Conservation (phyloP, 2,888 invertebrate species). For the Nemapogon koenigi region DNA sequence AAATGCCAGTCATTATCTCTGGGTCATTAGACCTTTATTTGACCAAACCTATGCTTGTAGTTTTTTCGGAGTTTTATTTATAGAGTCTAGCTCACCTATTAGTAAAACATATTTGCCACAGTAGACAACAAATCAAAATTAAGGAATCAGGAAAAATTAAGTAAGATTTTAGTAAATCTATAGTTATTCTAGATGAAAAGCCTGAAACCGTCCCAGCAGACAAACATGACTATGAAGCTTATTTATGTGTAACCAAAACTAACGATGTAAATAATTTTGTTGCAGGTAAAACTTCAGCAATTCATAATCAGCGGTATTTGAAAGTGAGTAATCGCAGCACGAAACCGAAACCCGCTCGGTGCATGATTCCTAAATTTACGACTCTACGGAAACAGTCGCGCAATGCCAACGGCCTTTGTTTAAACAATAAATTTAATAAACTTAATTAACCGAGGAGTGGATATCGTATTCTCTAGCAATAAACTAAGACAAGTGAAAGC, state of each 20-base stretch:
- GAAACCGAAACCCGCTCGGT: neutral
- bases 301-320: constrained; percentile 1
- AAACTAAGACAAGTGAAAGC: constrained; percentile 11
- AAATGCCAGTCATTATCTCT: no score
- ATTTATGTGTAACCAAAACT: neutral
- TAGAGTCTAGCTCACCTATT: no score
- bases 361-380: constrained; percentile 9
- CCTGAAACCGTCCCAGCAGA: no score
- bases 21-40: no score
- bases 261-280: constrained; percentile 1
- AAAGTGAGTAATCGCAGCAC: constrained; percentile 8
- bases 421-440: constrained; percentile 12
- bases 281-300: constrained; percentile 9
- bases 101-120: no score
- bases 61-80: no score
- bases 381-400: neutral
- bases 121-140: no score
- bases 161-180: no score
- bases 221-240: neutral
- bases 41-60: no score
- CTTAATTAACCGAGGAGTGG: constrained; percentile 11
- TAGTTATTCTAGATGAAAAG: no score
- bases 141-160: no score
- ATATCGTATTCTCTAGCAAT: constrained; percentile 7
- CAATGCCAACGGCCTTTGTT: constrained; percentile 1